These are phyloP conservation scores for Meta bourneti DNA, from an alignment of 2,888 invertebrate genomes.

Conservation along the genomic window DNA sequence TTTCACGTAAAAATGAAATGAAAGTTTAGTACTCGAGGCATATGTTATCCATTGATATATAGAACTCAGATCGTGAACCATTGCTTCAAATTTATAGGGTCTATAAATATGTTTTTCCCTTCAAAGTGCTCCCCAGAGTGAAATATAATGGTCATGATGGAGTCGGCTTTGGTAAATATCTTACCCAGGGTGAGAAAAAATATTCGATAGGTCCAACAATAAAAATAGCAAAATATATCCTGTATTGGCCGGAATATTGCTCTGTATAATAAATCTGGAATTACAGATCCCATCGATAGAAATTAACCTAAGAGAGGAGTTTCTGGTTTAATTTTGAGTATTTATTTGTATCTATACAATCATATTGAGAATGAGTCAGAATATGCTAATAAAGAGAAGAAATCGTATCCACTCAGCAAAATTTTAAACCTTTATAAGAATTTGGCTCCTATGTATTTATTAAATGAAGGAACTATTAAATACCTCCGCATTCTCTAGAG, in stretches of 20 bases:
- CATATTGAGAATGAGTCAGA: too few relatives aligned
- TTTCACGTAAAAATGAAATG: background rate
- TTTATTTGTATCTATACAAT: too few relatives aligned
- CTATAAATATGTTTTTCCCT: slow-evolving; percentile 1
- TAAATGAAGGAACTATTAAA: background rate
- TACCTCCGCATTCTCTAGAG: background rate
- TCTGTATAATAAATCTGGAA: background rate
- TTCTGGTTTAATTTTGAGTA: background rate
- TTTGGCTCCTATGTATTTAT: background rate
- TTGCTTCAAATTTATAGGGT: background rate
- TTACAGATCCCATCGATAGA: background rate
- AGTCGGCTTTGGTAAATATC: background rate
- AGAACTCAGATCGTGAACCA: background rate
- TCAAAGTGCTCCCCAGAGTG: background rate
- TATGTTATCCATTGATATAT: background rate
- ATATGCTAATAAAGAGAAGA: background rate
- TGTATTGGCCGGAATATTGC: background rate
- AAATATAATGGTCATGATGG: background rate
- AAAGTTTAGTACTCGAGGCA: background rate
- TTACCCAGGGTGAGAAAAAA: background rate
- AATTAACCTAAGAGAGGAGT: background rate
- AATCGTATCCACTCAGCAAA: background rate
- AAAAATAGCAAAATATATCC: background rate
- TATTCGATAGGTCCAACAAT: background rate
- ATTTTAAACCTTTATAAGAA: background rate